Percentiles rank a stretch among this genome's conserved stretches.
Conservation (phyloP, 2,888 invertebrate species). For the Andrena camellia region DNA sequence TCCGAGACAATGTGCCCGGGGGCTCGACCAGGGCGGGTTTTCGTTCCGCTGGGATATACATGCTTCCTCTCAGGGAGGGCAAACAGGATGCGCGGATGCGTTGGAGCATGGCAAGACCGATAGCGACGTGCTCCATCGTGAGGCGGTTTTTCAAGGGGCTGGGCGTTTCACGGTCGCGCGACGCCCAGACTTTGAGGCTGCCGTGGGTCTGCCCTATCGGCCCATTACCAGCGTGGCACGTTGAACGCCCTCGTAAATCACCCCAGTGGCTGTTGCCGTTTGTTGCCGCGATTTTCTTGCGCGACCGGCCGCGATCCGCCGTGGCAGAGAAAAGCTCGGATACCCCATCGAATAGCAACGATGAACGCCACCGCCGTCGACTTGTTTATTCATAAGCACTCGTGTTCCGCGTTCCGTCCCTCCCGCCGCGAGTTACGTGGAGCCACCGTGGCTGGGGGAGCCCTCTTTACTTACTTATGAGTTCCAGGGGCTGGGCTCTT, state of each 20-base stretch:
- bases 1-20: conserved; percentile 16
- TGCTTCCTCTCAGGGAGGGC: conserved; percentile 19
- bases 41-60: not conserved
- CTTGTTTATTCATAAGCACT: conserved; percentile 48
- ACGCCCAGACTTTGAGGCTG: conserved; percentile 78
- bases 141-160: conserved; percentile 68
- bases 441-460: not conserved
- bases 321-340: not conserved
- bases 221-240: conserved; percentile 80
- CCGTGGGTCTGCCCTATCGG: conserved; percentile 72
- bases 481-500: not conserved
- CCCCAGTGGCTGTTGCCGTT: conserved; percentile 69
- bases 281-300: conserved; percentile 64
- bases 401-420: conserved; percentile 18
- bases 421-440: conserved; percentile 14
- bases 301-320: not conserved
- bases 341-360: conserved; percentile 3
- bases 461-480: conserved; percentile 41
- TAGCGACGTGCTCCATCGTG: conserved; percentile 68
- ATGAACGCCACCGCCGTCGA: not conserved
- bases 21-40: conserved; percentile 1
- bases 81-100: conserved; percentile 72
- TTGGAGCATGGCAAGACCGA: conserved; percentile 78
- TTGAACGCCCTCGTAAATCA: conserved; percentile 80
- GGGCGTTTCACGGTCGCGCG: conserved; percentile 77